A percentile compares a stretch with the other conserved stretches of the same genome.
phyloP scores from a whole-genome alignment of 2,888 invertebrate genomes.

The Orthonevra nobilis region DNA sequence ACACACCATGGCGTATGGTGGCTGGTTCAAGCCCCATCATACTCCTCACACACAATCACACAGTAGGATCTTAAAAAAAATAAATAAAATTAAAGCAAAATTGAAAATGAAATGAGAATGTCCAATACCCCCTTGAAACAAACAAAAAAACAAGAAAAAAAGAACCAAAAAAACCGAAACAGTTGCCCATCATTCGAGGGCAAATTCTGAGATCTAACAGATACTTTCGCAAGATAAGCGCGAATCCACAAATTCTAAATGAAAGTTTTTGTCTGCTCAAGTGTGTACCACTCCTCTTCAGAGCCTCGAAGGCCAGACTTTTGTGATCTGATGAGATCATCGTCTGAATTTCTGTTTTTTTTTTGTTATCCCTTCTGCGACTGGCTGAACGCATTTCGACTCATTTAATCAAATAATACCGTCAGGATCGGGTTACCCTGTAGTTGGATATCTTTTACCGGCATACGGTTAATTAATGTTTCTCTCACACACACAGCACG shows the following conservation, averaged over 20 bases:
- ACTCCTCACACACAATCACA: slow-evolving; percentile 6
- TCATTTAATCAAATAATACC: slow-evolving; percentile 52
- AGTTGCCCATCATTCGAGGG: slow-evolving; percentile 55
- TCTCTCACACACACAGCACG: not conserved
- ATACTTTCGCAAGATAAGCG: slow-evolving; percentile 63
- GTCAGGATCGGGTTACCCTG: slow-evolving; percentile 60
- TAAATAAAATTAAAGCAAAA: slow-evolving; percentile 30
- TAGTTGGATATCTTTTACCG: slow-evolving; percentile 68
- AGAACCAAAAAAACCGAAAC: slow-evolving; percentile 20
- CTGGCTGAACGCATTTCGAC: slow-evolving; percentile 37
- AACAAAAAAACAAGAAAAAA: slow-evolving; percentile 8
- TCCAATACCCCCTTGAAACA: slow-evolving; percentile 39
- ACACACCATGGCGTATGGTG: slow-evolving; percentile 67
- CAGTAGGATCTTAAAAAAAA: slow-evolving; percentile 29
- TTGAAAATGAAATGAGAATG: slow-evolving; percentile 56
- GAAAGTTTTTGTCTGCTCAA: slow-evolving; percentile 60
- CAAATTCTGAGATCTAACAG: slow-evolving; percentile 65
- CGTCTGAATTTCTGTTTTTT: slow-evolving; percentile 25
- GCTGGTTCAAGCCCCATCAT: slow-evolving; percentile 34
- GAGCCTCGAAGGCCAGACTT: slow-evolving; percentile 68
- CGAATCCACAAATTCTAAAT: slow-evolving; percentile 47
- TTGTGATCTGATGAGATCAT: slow-evolving; percentile 60
- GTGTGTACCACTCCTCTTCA: slow-evolving; percentile 43
- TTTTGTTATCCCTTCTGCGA: slow-evolving; percentile 13
- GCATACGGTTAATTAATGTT: slow-evolving; percentile 65